A percentile compares a stretch with the other conserved stretches of the same genome.
phyloP scores from a whole-genome alignment of 2,888 invertebrate species.

The Thera obeliscata region DNA sequence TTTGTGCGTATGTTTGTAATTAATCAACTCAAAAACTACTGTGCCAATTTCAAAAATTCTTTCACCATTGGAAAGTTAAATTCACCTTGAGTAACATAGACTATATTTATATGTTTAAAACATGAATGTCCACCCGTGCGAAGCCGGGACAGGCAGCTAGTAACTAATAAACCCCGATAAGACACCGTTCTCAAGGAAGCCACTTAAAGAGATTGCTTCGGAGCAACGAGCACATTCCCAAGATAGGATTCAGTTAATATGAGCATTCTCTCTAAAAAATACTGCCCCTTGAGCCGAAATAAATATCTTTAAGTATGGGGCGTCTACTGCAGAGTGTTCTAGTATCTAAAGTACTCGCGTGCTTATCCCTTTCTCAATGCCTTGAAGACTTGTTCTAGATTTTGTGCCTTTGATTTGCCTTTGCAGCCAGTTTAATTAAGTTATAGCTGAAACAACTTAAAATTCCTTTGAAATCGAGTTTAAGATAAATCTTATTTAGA shows the following conservation, averaged over 20 bases:
- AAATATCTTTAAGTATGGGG: conserved; percentile 68
- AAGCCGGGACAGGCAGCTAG: conserved; percentile 30
- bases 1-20: too few relatives aligned
- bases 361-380: conserved; percentile 28
- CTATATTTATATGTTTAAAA: too few relatives aligned
- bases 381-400: conserved; percentile 5
- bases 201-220: conserved; percentile 80
- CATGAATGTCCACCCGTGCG: too few relatives aligned
- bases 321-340: conserved; percentile 49
- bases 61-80: too few relatives aligned
- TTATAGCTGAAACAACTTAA: conserved; percentile 28
- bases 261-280: conserved; percentile 66
- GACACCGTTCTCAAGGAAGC: conserved; percentile 59
- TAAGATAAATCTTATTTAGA: conserved; percentile 22
- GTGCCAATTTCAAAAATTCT: too few relatives aligned
- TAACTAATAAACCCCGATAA: conserved; percentile 79
- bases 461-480: conserved; percentile 25
- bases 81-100: too few relatives aligned
- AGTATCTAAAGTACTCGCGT: conserved; percentile 39
- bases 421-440: conserved; percentile 13
- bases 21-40: too few relatives aligned
- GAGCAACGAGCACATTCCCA: conserved; percentile 52
- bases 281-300: conserved; percentile 65
- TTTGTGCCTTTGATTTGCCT: conserved; percentile 14
- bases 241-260: conserved; percentile 72